Evolutionary conservation across 1,140 invertebrate species (phyloP), one percentile per base, ranked within the genome.

Genomic region (Zophobas atratus): DNA sequence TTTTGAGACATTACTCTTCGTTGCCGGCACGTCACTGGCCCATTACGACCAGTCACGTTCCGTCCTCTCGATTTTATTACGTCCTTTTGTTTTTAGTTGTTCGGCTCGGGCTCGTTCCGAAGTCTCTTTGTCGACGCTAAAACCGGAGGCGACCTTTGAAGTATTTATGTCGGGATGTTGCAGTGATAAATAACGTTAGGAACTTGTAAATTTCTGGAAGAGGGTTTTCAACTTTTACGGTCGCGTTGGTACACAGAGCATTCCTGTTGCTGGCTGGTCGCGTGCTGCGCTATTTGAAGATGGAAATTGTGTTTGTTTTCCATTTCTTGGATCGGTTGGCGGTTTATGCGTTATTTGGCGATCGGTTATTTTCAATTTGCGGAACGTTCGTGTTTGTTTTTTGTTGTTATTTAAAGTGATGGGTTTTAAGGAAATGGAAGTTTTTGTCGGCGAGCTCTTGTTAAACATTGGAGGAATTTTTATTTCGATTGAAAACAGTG

Each of bases 31-130:
- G 20, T 20, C 20, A 20, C 20, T 20, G 38, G n/a, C n/a, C 60
- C 60, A 67, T 60, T 60, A 60, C 56, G 56, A 60, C 33, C 38
- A 67, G 60, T 67, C 60, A 67, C 60, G 60, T 67, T 32, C 6
- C 1, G 20, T 2, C 33, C 20, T 1, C 36, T 36, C 33, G 36
- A 43, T 43, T 67, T 67, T 38, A 46, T 41, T 20, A 34, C 53
- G 60, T 67, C n/a, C 43, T 67, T 67, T 20, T 51, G 49, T 51
- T 51, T 51, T 51, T 51, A 51, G 6, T n/a, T 51, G 49, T 51
- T 51, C 8, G 43, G 43, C 3, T 5, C 56, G n/a, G 36, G 34
- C 56, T 60, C 56, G 56, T 60, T 60, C 43, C 20, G 38, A 2
- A 41, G 60, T 67, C 39, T 67, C 60, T 46, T 67, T 67, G 38